Percentiles rank a stretch among this genome's conserved stretches.
Evolutionary conservation across 2,113 vertebrate genomes (phyloP).

Genomic region (Bubalus kerabau): DNA sequence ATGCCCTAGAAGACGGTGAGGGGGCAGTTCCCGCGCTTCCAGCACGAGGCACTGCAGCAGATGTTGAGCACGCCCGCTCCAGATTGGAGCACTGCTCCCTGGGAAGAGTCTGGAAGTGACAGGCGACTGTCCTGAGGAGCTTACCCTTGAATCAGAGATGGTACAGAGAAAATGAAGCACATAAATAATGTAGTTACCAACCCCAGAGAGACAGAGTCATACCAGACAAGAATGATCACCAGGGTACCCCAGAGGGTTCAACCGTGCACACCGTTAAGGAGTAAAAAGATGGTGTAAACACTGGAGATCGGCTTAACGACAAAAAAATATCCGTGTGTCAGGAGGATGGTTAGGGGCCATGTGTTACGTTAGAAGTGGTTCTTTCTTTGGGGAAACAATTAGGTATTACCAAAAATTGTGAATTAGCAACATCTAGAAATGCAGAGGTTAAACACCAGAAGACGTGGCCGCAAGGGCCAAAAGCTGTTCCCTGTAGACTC

Average conservation of each 20-base stretch:
- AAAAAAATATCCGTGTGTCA: background rate
- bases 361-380: background rate
- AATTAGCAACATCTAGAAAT: background rate
- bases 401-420: background rate
- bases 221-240: background rate
- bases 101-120: too few relatives aligned
- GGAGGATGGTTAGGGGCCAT: background rate
- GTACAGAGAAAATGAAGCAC: background rate
- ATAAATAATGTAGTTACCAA: background rate
- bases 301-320: background rate
- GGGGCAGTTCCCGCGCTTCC: background rate
- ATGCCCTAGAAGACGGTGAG: background rate
- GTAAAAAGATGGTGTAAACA: fast-evolving
- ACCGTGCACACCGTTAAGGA: fast-evolving
- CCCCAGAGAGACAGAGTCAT: background rate
- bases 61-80: fast-evolving
- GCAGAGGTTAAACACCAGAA: background rate
- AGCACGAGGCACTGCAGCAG: fast-evolving
- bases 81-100: too few relatives aligned
- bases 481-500: background rate
- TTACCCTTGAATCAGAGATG: background rate
- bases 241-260: fast-evolving
- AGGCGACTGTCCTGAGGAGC: background rate
- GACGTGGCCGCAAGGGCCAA: background rate
- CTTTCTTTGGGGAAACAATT: background rate